phyloP scores from a whole-genome alignment of 2,113 vertebrate genomes.

The Irena cyanogastra region DNA sequence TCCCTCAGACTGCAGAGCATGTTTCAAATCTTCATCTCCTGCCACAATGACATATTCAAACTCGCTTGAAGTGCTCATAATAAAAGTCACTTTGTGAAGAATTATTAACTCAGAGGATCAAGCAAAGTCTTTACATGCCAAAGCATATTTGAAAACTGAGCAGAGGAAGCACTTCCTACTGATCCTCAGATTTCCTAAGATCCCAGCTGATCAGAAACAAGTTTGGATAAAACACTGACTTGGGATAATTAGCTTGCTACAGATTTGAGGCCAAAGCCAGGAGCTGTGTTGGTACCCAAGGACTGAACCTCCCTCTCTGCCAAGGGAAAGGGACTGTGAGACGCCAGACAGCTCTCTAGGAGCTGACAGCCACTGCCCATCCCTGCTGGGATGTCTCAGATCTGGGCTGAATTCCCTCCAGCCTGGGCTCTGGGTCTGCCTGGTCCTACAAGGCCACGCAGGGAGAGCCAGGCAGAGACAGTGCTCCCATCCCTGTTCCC shows the following conservation, averaged over 20 bases:
- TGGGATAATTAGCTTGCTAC: not conserved
- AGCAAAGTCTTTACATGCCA: conserved; percentile 11
- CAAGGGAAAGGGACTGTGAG: not conserved
- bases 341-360: not conserved
- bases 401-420: not conserved
- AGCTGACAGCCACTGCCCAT: not conserved
- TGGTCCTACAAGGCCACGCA: not conserved
- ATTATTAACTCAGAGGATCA: conserved; percentile 61
- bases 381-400: rapidly evolving
- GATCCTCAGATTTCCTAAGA: not conserved
- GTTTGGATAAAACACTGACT: not conserved
- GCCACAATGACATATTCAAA: conserved; percentile 62
- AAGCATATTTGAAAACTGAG: conserved; percentile 19
- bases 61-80: conserved; percentile 37
- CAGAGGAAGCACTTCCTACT: not conserved
- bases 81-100: conserved; percentile 58
- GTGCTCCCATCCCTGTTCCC: too few species aligned
- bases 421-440: rapidly evolving
- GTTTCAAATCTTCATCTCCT: conserved; percentile 54
- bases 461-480: rapidly evolving
- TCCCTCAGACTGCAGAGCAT: conserved; percentile 35
- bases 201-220: not conserved
- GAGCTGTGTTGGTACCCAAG: not conserved
- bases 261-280: not conserved
- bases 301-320: not conserved